These are phyloP conservation scores for Anguilla rostrata DNA, from an alignment of 2,113 vertebrate genomes.

Conservation along the genomic window DNA sequence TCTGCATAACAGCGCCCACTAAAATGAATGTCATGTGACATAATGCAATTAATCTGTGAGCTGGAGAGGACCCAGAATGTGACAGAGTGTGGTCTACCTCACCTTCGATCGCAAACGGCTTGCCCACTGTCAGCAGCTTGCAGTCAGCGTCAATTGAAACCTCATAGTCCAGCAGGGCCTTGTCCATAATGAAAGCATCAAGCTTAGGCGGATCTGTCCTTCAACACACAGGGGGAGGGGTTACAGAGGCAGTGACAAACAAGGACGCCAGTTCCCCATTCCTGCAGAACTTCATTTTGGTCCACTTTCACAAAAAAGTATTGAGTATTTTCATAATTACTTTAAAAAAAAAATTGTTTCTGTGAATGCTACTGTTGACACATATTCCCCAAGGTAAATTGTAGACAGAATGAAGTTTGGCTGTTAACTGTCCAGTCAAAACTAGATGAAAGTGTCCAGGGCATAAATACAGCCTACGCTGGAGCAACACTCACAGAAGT, in stretches of 20 bases:
- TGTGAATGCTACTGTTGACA: background rate
- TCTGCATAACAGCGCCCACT: no score
- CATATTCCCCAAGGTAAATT: background rate
- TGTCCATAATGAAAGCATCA: conserved; percentile 90
- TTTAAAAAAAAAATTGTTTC: background rate
- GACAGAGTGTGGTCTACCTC: background rate
- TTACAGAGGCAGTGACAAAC: conserved; percentile 26
- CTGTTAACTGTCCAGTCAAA: background rate
- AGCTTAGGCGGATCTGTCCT: conserved; percentile 82
- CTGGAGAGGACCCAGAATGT: background rate
- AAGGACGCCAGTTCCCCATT: background rate
- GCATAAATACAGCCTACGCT: conserved; percentile 6
- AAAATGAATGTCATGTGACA: no score
- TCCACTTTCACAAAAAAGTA: background rate
- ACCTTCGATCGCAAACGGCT: conserved; percentile 88
- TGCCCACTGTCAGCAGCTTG: conserved; percentile 83
- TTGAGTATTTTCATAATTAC: background rate
- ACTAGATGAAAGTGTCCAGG: background rate
- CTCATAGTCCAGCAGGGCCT: conserved; percentile 83
- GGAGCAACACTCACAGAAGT: background rate
- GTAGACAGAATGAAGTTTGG: background rate
- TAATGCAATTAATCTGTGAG: background rate
- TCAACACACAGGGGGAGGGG: conserved; percentile 19
- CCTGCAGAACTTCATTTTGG: background rate
- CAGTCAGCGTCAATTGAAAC: conserved; percentile 86